Percentiles rank a stretch among this genome's conserved stretches.
Conservation (phyloP, 1,140 invertebrate genomes). For the Drosophila bifasciata region DNA sequence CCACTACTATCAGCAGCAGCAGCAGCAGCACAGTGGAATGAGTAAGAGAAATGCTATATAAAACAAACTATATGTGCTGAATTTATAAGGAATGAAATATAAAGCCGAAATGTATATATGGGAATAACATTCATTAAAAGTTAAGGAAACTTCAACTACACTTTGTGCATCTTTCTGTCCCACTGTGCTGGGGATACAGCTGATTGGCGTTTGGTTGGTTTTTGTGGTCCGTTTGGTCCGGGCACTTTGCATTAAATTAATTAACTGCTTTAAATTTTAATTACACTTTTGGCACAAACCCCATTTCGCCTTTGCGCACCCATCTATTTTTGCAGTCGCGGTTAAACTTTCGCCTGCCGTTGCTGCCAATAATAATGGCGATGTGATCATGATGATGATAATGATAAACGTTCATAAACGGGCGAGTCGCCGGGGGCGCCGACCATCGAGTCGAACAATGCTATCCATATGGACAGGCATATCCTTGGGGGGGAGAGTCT, state of each 20-base stretch:
- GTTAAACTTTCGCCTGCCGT: constrained; percentile 40
- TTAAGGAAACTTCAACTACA: too few species aligned
- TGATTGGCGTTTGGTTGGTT: constrained; percentile 19
- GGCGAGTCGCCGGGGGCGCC: constrained; percentile 34
- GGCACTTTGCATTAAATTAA: constrained; percentile 67
- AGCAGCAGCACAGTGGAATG: constrained; percentile 20
- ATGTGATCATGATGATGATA: constrained; percentile 32
- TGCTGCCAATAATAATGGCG: constrained; percentile 16
- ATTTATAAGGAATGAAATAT: not conserved
- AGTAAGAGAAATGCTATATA: not conserved
- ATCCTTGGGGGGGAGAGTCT: constrained; percentile 46
- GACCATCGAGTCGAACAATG: constrained; percentile 1
- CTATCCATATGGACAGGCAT: constrained; percentile 30
- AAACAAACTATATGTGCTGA: not conserved
- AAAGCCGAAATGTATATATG: not conserved
- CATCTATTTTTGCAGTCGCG: constrained; percentile 26
- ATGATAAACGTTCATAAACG: constrained; percentile 52
- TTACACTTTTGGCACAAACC: constrained; percentile 61
- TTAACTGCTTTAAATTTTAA: constrained; percentile 76
- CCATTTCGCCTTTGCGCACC: constrained; percentile 28
- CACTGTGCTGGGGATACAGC: constrained; percentile 35
- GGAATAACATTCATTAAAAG: not conserved
- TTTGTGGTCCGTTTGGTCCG: constrained; percentile 43
- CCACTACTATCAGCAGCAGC: constrained; percentile 8
- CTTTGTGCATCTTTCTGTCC: not conserved